Evolutionary conservation across 2,888 invertebrate genomes (phyloP), one percentile per base, ranked within the genome.

Genomic region (Malacosoma neustria): DNA sequence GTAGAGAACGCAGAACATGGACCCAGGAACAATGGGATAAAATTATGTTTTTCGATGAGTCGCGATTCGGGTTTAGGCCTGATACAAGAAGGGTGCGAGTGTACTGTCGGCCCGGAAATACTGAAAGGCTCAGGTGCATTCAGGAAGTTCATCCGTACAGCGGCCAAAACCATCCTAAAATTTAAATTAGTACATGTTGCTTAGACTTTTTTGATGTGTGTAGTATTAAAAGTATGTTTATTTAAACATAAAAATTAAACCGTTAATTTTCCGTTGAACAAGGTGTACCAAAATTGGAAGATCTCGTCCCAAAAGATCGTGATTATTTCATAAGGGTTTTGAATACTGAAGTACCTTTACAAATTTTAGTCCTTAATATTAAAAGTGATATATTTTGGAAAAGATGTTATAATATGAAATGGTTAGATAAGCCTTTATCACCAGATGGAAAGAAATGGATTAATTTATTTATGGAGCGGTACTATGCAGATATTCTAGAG

Each of bases 361-460:
- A 76, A 54, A 69, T 81, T 43, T 57, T 87, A 43, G 81, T 81
- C 0, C 80, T 82, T 39, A 80, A 81, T 48, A 80, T 87, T 15
- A 72, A 75, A 56, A 77, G 69, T 51, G 81, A 87, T 44, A 65
- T 80, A 43, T 86, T 86, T 58, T 87, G 87, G 87, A 80, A 75
- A 57, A 65, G 79, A 43, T 82, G 73, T 38, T 86, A 82, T 42
- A 55, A 57, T 30, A 62, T 74, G 0, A 74, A 67, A 46, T 85
- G 82, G 74, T 44, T 49, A 0, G 72, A 76, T 53, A 58, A 54
- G 29, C 69, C 79, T 1, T 40, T 61, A 32, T 41, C 66, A 30
- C 39, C 57, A 2, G 55, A 64, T 32, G 51, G 57, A 15, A 79
- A 73, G 49, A 70, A 61, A 41, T 86, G 81, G 84, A 72, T 86